Evolutionary conservation across 2,797 vertebrate species (phyloP).

Genomic region (Peromyscus aztecus): DNA sequence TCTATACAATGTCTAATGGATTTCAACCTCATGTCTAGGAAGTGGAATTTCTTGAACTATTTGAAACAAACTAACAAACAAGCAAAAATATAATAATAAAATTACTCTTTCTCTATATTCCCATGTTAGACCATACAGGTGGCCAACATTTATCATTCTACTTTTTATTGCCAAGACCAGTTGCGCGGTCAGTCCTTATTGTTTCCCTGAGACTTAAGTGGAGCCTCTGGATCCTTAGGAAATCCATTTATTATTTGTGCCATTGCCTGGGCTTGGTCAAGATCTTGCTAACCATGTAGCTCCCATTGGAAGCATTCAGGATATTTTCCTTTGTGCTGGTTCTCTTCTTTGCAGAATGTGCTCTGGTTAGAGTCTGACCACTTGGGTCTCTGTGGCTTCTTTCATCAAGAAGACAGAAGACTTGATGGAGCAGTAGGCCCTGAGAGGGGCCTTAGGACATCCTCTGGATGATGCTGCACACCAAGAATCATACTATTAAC

Average conservation of each 20-base stretch:
- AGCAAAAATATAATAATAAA: neutral
- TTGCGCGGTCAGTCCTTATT: neutral
- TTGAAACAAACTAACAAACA: neutral
- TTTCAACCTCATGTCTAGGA: neutral
- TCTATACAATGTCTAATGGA: neutral
- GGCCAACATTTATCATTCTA: neutral
- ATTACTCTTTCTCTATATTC: neutral
- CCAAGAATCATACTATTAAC: neutral
- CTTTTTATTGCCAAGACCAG: neutral
- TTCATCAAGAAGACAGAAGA: neutral
- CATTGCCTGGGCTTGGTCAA: neutral
- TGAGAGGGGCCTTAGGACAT: too few relatives aligned
- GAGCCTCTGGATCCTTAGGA: neutral
- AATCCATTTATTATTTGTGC: neutral
- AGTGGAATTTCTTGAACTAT: neutral
- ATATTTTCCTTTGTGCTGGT: neutral
- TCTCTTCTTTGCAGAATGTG: neutral
- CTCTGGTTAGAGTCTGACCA: neutral
- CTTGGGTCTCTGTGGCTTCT: neutral
- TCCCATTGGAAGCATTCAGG: neutral
- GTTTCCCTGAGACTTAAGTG: neutral
- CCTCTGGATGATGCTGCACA: neutral
- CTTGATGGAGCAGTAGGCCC: neutral
- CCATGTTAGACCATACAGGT: neutral
- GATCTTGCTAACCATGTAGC: neutral